Evolutionary conservation across 2,113 vertebrate species (phyloP).

Genomic region (Aythya baeri): DNA sequence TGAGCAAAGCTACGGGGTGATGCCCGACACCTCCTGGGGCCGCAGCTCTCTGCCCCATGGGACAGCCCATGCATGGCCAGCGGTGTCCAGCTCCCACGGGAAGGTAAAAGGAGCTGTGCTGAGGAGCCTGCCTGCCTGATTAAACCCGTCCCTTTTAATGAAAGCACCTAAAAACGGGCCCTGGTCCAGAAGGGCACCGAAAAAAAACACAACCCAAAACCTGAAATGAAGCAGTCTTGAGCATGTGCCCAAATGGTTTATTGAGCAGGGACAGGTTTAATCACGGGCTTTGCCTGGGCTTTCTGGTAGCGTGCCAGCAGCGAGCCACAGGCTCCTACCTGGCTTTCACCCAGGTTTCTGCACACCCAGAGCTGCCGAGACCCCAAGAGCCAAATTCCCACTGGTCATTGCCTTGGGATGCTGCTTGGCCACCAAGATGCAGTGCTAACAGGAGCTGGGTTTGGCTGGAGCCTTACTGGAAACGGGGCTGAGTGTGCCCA

Average conservation of each 20-base stretch:
- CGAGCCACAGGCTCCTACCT: not conserved
- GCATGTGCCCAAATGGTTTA: fast-evolving
- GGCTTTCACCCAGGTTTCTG: not conserved
- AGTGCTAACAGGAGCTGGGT: not conserved
- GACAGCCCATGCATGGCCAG: too few relatives aligned
- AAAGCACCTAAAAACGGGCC: not conserved
- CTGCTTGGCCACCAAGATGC: not conserved
- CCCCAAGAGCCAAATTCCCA: not conserved
- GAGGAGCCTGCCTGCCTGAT: fast-evolving
- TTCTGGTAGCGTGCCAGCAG: not conserved
- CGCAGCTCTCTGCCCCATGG: not conserved
- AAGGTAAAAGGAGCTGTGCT: not conserved
- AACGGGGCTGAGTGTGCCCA: not conserved
- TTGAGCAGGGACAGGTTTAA: fast-evolving
- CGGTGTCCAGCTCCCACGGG: too few relatives aligned
- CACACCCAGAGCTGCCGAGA: not conserved
- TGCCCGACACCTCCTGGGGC: not conserved
- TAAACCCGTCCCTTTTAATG: not conserved
- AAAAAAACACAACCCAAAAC: not conserved
- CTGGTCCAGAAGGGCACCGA: not conserved
- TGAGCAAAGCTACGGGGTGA: not conserved
- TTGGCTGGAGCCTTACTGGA: not conserved
- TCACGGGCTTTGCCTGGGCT: not conserved
- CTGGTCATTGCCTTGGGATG: fast-evolving
- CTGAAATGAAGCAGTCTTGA: not conserved